Percentiles rank a stretch among this genome's conserved stretches.
phyloP scores from a whole-genome alignment of 2,797 vertebrate genomes.

The Phrynocephalus guinanensis region DNA sequence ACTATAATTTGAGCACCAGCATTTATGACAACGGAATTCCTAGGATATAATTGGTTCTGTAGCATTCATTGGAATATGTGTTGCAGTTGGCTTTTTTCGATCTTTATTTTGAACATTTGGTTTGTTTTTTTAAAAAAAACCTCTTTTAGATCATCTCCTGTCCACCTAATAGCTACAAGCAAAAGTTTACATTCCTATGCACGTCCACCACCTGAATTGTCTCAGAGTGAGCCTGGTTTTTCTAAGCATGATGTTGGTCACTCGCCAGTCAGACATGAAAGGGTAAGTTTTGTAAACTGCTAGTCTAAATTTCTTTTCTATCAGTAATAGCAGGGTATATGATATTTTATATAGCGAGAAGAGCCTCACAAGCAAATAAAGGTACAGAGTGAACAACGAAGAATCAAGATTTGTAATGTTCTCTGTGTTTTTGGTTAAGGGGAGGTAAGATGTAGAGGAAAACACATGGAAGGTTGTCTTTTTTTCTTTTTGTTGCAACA shows the following conservation, averaged over 20 bases:
- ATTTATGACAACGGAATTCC: background rate
- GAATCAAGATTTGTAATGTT: background rate
- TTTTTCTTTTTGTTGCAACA: no score
- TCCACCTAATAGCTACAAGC: constrained; percentile 97
- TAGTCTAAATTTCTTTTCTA: constrained; percentile 17
- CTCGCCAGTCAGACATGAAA: constrained; percentile 79
- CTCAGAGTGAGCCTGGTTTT: constrained; percentile 85
- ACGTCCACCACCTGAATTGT: constrained; percentile 92
- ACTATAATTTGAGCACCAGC: background rate
- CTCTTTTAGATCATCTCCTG: constrained; percentile 92
- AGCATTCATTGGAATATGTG: background rate
- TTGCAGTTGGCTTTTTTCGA: background rate
- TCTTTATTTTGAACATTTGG: background rate
- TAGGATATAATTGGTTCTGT: background rate
- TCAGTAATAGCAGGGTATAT: background rate
- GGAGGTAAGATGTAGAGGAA: background rate
- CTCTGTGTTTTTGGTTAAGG: background rate
- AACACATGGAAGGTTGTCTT: background rate
- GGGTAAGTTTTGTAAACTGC: constrained; percentile 70
- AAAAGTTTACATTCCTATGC: constrained; percentile 99
- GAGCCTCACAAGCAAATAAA: background rate
- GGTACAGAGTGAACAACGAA: background rate
- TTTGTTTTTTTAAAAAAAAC: constrained; percentile 45
- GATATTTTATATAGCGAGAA: background rate
- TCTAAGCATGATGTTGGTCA: constrained; percentile 90